Conservation (phyloP, 2,113 vertebrate genomes). For the Oncorhynchus clarkii region DNA sequence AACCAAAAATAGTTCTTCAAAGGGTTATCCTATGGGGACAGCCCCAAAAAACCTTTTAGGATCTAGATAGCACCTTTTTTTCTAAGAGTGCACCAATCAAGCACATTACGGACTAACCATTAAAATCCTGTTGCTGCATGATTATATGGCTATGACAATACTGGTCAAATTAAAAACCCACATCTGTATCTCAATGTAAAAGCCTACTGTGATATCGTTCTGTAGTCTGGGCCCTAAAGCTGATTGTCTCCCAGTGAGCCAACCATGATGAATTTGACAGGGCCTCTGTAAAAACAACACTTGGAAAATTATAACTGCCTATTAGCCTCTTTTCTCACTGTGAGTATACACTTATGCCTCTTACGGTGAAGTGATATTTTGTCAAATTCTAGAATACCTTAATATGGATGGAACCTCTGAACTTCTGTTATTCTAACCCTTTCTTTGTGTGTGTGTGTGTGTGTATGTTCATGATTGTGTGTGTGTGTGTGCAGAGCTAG, state of each 20-base stretch:
- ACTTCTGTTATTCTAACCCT: no score
- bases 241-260: neutral
- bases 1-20: no score
- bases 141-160: no score
- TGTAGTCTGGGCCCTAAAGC: conserved; percentile 14
- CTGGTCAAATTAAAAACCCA: no score
- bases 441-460: no score
- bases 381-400: conserved; percentile 37
- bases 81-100: conserved; percentile 23
- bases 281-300: conserved; percentile 16
- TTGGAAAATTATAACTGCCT: conserved; percentile 20
- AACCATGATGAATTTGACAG: conserved; percentile 2
- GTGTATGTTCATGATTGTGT: neutral
- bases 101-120: conserved; percentile 44
- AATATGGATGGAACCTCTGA: neutral
- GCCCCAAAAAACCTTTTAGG: no score
- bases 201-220: conserved; percentile 25
- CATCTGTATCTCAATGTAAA: neutral
- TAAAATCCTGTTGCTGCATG: no score
- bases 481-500: conserved; percentile 10
- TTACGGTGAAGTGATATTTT: conserved; percentile 37
- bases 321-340: conserved; percentile 26
- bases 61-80: conserved; percentile 6
- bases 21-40: no score
- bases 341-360: conserved; percentile 29